Conservation (phyloP, 1,140 invertebrate species). For the Drosophila takahashii region DNA sequence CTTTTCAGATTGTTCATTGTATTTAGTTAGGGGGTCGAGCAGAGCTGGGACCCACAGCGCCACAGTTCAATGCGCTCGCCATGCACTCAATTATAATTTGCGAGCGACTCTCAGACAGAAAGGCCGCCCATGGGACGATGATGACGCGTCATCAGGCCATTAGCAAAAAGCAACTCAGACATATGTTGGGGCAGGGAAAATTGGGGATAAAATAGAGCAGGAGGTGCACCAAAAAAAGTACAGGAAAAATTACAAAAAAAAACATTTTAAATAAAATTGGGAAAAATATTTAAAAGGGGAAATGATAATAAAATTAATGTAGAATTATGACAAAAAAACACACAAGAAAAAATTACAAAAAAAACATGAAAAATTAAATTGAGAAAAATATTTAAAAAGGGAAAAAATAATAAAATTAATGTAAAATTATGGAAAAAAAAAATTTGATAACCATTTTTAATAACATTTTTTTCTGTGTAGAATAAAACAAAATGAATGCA, state of each 20-base stretch:
- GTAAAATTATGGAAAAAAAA: no score
- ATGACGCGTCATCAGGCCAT: slow-evolving; percentile 56
- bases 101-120: slow-evolving; percentile 52
- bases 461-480: background rate
- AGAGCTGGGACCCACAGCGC: background rate
- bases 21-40: slow-evolving; percentile 1
- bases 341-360: background rate
- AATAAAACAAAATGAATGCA: slow-evolving; percentile 59
- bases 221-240: background rate
- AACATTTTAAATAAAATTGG: background rate
- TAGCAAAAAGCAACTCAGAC: slow-evolving; percentile 59
- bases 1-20: background rate
- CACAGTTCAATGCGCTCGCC: slow-evolving; percentile 73
- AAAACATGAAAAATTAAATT: background rate
- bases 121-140: slow-evolving; percentile 39
- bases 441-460: no score
- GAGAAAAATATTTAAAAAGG: background rate
- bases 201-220: slow-evolving; percentile 1
- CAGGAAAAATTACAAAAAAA: background rate
- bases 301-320: no score
- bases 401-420: no score
- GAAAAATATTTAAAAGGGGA: background rate
- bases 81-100: slow-evolving; percentile 81
- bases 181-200: slow-evolving; percentile 1
- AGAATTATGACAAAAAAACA: no score